Evolutionary conservation across 2,797 vertebrate genomes (phyloP).

Genomic region (Xiphorhynchus erythropygius): DNA sequence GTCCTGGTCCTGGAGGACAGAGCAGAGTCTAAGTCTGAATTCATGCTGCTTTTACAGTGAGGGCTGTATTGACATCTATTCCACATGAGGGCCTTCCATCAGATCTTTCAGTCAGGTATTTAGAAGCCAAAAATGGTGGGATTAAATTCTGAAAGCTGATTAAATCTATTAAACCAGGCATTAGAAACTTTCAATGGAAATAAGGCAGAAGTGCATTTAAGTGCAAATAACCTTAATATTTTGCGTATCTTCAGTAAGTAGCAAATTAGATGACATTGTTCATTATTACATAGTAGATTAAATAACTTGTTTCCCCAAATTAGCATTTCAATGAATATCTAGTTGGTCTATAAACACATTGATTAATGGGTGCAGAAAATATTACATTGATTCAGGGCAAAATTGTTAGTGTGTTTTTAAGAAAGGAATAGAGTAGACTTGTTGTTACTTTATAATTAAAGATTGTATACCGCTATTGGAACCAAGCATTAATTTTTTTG

Average conservation of each 20-base stretch:
- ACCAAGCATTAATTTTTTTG: background rate
- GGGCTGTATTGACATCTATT: background rate
- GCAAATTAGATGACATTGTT: background rate
- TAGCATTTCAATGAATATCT: conserved; percentile 17
- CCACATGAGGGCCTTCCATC: background rate
- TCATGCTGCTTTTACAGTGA: background rate
- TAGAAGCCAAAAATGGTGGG: background rate
- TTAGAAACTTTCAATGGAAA: background rate
- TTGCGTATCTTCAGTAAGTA: background rate
- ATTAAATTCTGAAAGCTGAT: background rate
- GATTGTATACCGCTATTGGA: background rate
- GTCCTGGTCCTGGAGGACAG: background rate
- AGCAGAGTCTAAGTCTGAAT: background rate
- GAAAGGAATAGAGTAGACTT: background rate
- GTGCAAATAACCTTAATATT: background rate
- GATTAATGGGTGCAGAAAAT: conserved; percentile 24
- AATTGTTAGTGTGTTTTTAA: background rate
- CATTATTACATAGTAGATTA: background rate
- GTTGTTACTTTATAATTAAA: background rate
- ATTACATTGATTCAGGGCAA: background rate
- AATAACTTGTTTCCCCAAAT: conserved; percentile 20
- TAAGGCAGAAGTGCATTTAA: background rate
- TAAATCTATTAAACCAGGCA: background rate
- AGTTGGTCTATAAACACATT: conserved; percentile 28
- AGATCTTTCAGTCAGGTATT: background rate